These are phyloP conservation scores for Agrypnia vestita DNA, from an alignment of 1,140 invertebrate genomes.

Conservation along the genomic window DNA sequence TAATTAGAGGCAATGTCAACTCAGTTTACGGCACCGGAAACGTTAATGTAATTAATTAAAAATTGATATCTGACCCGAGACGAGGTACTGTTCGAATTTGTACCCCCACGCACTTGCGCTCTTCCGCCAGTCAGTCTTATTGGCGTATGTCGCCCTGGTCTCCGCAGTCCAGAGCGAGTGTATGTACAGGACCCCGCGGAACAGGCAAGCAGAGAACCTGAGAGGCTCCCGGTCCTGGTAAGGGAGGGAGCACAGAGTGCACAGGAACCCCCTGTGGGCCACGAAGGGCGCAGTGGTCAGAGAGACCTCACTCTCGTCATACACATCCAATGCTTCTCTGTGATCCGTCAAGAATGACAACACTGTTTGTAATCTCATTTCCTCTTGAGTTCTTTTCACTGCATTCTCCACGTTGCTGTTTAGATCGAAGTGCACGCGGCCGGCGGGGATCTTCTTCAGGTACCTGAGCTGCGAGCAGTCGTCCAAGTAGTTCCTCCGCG, in stretches of 20 bases:
- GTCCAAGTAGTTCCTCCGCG: neutral
- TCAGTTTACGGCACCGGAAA: no score
- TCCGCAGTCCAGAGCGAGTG: neutral
- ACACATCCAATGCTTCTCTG: neutral
- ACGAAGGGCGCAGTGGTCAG: neutral
- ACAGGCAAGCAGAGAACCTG: neutral
- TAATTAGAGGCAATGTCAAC: no score
- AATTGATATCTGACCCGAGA: neutral
- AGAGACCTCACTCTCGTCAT: neutral
- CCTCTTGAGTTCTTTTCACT: neutral
- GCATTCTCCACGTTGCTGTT: neutral
- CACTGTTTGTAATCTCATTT: neutral
- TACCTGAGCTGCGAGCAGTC: neutral
- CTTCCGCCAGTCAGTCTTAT: neutral
- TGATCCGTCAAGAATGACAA: neutral
- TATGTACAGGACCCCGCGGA: neutral
- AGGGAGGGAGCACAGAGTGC: neutral
- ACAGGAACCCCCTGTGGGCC: neutral
- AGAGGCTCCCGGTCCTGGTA: neutral
- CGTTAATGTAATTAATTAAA: no score
- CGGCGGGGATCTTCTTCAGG: neutral
- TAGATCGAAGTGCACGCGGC: neutral
- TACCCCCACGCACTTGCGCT: neutral
- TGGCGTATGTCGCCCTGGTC: neutral
- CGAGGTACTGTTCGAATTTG: neutral